Evolutionary conservation across 2,797 vertebrate genomes (phyloP).

Genomic region (Poliocrania exsul): DNA sequence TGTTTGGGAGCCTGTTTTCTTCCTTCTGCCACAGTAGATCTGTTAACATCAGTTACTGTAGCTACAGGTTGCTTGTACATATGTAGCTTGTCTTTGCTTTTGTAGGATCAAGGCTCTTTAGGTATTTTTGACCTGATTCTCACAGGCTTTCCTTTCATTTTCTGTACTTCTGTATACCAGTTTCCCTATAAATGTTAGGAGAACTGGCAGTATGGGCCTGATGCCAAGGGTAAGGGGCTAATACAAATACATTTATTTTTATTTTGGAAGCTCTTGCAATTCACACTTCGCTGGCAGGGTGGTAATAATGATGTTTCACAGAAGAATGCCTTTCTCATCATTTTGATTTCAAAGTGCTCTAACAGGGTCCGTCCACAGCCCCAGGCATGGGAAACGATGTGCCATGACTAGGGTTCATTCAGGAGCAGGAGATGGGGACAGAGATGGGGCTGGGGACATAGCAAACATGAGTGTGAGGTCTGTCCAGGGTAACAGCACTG

Average conservation of each 20-base stretch:
- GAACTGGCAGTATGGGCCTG: neutral
- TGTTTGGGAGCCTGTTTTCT: neutral
- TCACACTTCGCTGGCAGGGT: neutral
- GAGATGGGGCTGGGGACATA: neutral
- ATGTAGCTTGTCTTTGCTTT: neutral
- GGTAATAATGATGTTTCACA: neutral
- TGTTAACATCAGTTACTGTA: neutral
- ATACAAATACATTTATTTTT: neutral
- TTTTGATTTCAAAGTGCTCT: neutral
- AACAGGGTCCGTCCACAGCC: neutral
- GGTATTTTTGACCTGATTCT: neutral
- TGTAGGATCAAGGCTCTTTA: neutral
- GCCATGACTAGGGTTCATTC: neutral
- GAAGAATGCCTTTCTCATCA: neutral
- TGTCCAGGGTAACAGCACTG: neutral
- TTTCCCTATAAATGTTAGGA: neutral
- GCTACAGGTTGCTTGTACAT: neutral
- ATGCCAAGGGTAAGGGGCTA: neutral
- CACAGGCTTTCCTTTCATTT: neutral
- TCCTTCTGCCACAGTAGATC: fast-evolving
- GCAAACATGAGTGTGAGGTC: neutral
- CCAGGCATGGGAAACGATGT: fast-evolving
- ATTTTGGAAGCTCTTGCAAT: neutral
- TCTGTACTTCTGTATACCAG: neutral
- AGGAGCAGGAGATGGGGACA: neutral